Evolutionary conservation across 2,888 invertebrate genomes (phyloP).

Genomic region (Monoplex corrugatus): DNA sequence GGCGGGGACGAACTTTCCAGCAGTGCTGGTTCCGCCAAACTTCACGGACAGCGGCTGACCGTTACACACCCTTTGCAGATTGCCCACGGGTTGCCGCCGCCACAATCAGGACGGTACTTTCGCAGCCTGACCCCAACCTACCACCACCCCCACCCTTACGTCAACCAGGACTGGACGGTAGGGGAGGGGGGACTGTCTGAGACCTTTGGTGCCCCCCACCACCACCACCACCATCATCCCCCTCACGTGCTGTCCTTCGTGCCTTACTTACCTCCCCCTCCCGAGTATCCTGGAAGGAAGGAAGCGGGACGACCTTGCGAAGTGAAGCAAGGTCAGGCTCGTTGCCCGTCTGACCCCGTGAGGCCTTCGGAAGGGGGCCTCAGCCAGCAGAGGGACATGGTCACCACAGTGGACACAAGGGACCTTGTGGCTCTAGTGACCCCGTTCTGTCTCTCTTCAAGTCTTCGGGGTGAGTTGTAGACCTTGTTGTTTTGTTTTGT

Average conservation of each 20-base stretch:
- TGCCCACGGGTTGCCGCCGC: constrained; percentile 36
- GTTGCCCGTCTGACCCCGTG: background rate
- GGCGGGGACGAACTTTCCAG: background rate
- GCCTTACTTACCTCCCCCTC: constrained; percentile 74
- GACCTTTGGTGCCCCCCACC: background rate
- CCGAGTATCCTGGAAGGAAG: constrained; percentile 73
- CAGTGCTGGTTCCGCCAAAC: background rate
- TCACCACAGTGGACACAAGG: background rate
- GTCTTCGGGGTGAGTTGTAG: too few relatives aligned
- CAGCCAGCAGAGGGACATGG: background rate
- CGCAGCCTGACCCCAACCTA: constrained; percentile 53
- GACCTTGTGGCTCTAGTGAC: background rate
- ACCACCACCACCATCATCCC: background rate
- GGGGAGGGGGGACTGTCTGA: constrained; percentile 38
- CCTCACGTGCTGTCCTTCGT: constrained; percentile 63
- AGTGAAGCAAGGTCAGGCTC: background rate
- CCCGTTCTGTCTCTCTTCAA: background rate
- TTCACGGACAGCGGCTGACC: background rate
- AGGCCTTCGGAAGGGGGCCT: background rate
- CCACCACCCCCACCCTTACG: constrained; percentile 58
- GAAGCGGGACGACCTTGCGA: background rate
- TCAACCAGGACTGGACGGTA: constrained; percentile 56
- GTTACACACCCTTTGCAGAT: constrained; percentile 32
- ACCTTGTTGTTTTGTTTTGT: too few relatives aligned
- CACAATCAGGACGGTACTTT: constrained; percentile 36